These are phyloP conservation scores for Pilophorus perplexus DNA, from an alignment of 2,888 invertebrate species.

Conservation along the genomic window DNA sequence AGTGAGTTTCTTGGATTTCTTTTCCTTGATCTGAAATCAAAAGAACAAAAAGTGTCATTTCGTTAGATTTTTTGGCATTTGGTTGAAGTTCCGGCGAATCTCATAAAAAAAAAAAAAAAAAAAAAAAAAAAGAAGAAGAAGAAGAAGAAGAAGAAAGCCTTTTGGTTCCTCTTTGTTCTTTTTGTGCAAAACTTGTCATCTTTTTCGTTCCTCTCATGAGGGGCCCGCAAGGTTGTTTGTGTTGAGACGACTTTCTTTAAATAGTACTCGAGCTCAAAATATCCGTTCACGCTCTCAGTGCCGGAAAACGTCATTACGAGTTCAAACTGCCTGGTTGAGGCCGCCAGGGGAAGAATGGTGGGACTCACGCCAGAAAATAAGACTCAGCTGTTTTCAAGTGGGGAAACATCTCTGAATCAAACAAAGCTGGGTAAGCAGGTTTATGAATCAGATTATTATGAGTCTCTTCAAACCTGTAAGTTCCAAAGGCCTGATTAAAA, in stretches of 20 bases:
- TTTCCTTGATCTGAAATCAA: constrained; percentile 39
- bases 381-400: neutral
- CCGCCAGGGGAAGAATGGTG: too few species aligned
- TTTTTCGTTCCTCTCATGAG: too few species aligned
- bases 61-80: too few species aligned
- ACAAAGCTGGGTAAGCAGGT: too few species aligned
- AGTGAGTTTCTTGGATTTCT: constrained; percentile 46
- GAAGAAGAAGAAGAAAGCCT: too few species aligned
- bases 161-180: neutral
- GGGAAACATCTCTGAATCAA: neutral
- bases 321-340: neutral
- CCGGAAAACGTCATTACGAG: constrained; percentile 29
- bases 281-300: constrained; percentile 35
- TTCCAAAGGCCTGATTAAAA: too few species aligned
- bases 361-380: neutral
- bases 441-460: too few species aligned
- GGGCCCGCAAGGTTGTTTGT: constrained; percentile 13
- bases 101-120: too few species aligned
- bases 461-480: too few species aligned
- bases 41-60: neutral
- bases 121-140: too few species aligned
- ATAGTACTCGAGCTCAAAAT: constrained; percentile 20
- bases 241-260: constrained; percentile 2
- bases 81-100: too few species aligned
- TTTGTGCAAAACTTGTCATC: too few species aligned